Evolutionary conservation across 2,113 vertebrate genomes (phyloP).

Genomic region (Larimichthys crocea): DNA sequence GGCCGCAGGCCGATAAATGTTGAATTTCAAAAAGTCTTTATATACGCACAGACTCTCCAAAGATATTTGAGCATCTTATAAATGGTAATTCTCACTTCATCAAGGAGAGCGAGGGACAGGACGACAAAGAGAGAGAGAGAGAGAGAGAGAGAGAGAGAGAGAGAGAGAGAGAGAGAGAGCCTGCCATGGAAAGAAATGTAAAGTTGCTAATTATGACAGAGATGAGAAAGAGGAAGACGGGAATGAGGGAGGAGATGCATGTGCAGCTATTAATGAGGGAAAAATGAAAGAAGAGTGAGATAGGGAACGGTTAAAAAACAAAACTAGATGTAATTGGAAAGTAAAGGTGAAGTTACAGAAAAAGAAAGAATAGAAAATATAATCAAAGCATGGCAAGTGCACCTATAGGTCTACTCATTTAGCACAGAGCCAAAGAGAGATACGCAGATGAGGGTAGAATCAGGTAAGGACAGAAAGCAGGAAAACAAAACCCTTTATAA

Average conservation of each 20-base stretch:
- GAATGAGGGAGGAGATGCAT: constrained; percentile 5
- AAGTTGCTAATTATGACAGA: constrained; percentile 52
- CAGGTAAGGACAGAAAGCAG: constrained; percentile 22
- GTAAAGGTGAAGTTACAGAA: constrained; percentile 27
- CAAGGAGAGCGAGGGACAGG: constrained; percentile 23
- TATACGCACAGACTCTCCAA: constrained; percentile 31
- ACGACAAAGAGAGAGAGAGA: background rate
- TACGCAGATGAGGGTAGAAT: constrained; percentile 1
- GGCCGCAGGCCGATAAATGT: constrained; percentile 41
- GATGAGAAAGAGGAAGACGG: constrained; percentile 26
- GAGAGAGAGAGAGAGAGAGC: background rate
- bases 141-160: background rate
- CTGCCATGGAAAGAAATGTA: constrained; percentile 36
- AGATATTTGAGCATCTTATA: constrained; percentile 59
- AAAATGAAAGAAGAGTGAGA: constrained; percentile 46
- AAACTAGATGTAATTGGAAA: constrained; percentile 61
- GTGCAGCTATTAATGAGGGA: constrained; percentile 40
- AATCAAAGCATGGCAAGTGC: constrained; percentile 44
- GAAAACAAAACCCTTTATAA: constrained; percentile 42
- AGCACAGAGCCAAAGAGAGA: constrained; percentile 34
- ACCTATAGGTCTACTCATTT: constrained; percentile 43
- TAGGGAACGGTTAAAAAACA: constrained; percentile 46
- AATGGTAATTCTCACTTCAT: constrained; percentile 54
- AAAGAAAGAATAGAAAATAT: constrained; percentile 34
- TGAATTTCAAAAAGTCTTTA: constrained; percentile 55